Evolutionary conservation across 2,113 vertebrate genomes (phyloP).

Genomic region (Macquaria australasica): DNA sequence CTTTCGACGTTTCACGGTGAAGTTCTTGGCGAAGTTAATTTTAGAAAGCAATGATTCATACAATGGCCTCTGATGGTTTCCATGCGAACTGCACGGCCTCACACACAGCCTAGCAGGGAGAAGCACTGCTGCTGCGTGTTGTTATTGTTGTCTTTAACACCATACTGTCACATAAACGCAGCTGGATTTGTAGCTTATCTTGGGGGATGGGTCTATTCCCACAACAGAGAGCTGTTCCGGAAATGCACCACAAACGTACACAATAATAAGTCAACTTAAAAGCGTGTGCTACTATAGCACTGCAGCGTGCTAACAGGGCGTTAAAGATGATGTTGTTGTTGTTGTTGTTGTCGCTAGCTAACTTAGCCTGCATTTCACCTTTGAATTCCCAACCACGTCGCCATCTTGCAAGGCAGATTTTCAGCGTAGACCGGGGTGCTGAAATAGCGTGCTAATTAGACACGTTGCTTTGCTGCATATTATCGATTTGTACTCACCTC

Average conservation of each 20-base stretch:
- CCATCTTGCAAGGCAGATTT: conserved; percentile 86
- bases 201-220: conserved; percentile 67
- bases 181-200: conserved; percentile 59
- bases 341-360: conserved; percentile 68
- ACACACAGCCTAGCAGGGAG: not conserved
- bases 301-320: not conserved
- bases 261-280: not conserved
- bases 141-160: conserved; percentile 68
- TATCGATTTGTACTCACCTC: conserved; percentile 79
- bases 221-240: conserved; percentile 46
- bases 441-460: conserved; percentile 56
- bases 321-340: conserved; percentile 54
- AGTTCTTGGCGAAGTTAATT: not conserved
- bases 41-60: not conserved
- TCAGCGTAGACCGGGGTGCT: conserved; percentile 67
- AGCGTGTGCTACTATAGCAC: not conserved
- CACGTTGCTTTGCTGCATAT: conserved; percentile 19
- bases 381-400: conserved; percentile 84
- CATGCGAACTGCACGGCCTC: not conserved
- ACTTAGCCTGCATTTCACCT: conserved; percentile 83
- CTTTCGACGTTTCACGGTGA: not conserved
- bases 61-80: not conserved
- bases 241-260: conserved; percentile 47
- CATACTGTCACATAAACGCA: conserved; percentile 55
- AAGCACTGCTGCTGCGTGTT: conserved; percentile 31